Evolutionary conservation across 1,140 invertebrate genomes (phyloP), one percentile per base, ranked within the genome.

Genomic region (Drosophila truncata): DNA sequence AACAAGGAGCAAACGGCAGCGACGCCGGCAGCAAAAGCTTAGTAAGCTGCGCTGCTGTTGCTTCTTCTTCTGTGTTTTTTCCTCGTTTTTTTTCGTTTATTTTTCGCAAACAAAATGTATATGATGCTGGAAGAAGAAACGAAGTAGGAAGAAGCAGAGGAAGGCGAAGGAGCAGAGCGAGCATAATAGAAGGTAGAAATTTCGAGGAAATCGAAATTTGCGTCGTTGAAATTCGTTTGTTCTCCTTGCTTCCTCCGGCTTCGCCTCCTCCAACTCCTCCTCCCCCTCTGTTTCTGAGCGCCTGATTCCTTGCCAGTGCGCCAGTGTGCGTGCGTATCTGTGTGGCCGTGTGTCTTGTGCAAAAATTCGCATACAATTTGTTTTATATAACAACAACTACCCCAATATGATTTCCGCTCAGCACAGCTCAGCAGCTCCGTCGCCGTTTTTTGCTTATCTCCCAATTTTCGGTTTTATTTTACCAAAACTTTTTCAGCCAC

Each of bases 151-250:
- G 58, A 76, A 66, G 44, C 75, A 35, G 65, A 66, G 31, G 49
- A 25, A 47, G 47, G 37, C 33, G 69, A 66, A 66, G 35, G 35
- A 49, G 62, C 35, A 65, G 66, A 82, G 73, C 81, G 78, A 82
- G 67, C 83, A 87, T 90, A 88, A 88, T 90, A 90, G 78, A 90
- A 88, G 85, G 84, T 90, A 88, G 78, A 90, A 73, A 88, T 90
- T 88, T 88, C 81, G 78, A 90, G 81, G 84, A 85, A 88, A 88
- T 88, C 84, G 85, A 88, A 88, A 80, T 78, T 88, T 90, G 81
- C 85, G 78, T 88, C 85, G 78, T 85, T 77, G 82, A 77, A 83
- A 78, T 88, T 86, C 77, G 75, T 54, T 76, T 67, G 62, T 59
- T 66, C 61, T 59, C 33, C 55, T 39, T 72, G 44, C 59, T 61